These are phyloP conservation scores for Sebastes alutus DNA, from an alignment of 2,797 vertebrate species.

Conservation along the genomic window DNA sequence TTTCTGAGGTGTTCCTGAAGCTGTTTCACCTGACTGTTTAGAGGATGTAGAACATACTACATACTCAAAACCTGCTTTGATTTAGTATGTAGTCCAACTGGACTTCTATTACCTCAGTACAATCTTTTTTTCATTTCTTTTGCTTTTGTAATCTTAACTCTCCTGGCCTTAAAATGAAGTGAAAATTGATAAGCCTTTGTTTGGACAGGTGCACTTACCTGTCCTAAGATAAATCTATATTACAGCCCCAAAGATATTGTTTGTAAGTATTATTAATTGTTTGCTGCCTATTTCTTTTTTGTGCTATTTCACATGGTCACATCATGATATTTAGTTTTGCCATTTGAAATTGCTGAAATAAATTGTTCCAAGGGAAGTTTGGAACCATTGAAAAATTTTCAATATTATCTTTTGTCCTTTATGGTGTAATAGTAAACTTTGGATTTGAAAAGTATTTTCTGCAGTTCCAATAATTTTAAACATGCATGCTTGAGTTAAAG, in stretches of 20 bases:
- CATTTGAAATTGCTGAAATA: conserved; percentile 11
- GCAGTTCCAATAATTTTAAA: not conserved
- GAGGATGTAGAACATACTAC: not conserved
- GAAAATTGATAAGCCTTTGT: not conserved
- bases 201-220: not conserved
- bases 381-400: not conserved
- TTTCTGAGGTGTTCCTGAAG: not conserved
- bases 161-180: conserved; percentile 37
- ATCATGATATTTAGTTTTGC: conserved; percentile 13
- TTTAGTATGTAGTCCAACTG: not conserved
- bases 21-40: not conserved
- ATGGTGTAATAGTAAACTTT: not conserved
- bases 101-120: not conserved
- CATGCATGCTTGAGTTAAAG: not conserved
- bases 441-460: not conserved
- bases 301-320: not conserved
- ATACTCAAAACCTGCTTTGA: not conserved
- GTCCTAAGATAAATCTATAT: not conserved
- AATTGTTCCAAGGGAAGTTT: not conserved
- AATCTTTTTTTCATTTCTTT: not conserved
- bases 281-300: not conserved
- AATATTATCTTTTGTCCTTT: not conserved
- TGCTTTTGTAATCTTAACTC: not conserved
- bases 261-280: not conserved
- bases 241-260: conserved; percentile 12